Conservation (phyloP, 2,797 vertebrate genomes). For the Chelon auratus region DNA sequence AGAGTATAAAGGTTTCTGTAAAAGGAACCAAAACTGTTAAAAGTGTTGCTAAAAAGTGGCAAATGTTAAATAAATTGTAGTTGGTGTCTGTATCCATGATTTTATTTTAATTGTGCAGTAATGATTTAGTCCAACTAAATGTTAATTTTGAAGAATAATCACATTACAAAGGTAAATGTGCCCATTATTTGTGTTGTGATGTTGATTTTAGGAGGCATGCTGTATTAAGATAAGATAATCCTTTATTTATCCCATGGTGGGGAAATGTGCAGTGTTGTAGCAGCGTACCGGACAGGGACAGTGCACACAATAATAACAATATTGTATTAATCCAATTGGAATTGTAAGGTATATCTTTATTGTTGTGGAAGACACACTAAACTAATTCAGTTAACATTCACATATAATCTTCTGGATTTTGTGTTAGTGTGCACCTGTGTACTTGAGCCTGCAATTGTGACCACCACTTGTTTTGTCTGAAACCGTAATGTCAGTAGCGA, state of each 20-base stretch:
- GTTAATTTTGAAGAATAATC: too few relatives aligned
- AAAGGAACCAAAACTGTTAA: not conserved
- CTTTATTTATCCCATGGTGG: too few relatives aligned
- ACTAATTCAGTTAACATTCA: not conserved
- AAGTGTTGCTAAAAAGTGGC: not conserved
- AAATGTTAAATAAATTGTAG: too few relatives aligned
- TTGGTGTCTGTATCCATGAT: too few relatives aligned
- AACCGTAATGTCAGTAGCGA: conserved; percentile 41
- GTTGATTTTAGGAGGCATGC: not conserved
- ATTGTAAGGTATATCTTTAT: too few relatives aligned
- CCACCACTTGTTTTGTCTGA: conserved; percentile 37
- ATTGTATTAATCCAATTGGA: too few relatives aligned
- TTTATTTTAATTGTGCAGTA: too few relatives aligned
- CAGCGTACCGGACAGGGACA: too few relatives aligned
- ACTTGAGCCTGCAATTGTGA: conserved; percentile 19
- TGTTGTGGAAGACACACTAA: not conserved
- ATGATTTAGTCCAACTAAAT: too few relatives aligned
- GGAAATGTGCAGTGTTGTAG: too few relatives aligned
- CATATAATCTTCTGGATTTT: conserved; percentile 1
- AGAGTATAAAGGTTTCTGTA: not conserved
- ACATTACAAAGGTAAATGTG: not conserved
- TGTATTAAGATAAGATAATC: not conserved
- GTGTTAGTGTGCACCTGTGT: not conserved
- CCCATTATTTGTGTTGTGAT: not conserved
- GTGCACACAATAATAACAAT: too few relatives aligned